Percentiles rank a stretch among this genome's conserved stretches.
Evolutionary conservation across 2,113 vertebrate species (phyloP).

Genomic region (Platysternon megacephalum): DNA sequence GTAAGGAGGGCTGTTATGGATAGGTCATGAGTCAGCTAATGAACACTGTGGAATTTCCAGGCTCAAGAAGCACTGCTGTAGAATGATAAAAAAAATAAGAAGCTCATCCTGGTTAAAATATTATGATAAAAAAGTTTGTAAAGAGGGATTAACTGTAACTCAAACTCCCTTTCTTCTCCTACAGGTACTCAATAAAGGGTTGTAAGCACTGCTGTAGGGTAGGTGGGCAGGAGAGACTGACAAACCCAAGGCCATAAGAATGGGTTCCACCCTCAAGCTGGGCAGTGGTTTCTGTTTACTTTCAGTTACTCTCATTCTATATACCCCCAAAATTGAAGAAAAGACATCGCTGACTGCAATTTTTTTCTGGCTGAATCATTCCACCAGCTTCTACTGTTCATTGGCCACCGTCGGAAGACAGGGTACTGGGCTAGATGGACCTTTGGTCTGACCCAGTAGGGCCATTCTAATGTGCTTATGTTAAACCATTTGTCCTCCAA

Average conservation of each 20-base stretch:
- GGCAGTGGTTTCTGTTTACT: background rate
- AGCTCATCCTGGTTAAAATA: background rate
- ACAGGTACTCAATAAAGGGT: background rate
- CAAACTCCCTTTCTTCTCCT: background rate
- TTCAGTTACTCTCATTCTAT: background rate
- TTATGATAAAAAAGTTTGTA: background rate
- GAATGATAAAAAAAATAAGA: background rate
- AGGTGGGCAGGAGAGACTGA: rapidly evolving
- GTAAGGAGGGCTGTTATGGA: background rate
- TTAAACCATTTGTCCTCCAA: background rate
- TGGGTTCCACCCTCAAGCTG: rapidly evolving
- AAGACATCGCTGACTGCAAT: background rate
- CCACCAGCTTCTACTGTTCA: background rate
- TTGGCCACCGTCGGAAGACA: no score
- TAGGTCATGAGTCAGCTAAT: background rate
- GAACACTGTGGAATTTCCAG: background rate
- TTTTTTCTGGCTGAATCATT: background rate
- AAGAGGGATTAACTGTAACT: background rate
- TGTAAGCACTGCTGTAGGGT: background rate
- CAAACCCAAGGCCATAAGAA: no score
- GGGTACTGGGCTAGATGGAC: no score
- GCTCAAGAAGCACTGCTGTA: background rate
- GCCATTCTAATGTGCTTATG: no score
- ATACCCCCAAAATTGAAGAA: background rate
- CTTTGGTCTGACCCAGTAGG: no score